Evolutionary conservation across 2,113 vertebrate species (phyloP).

Genomic region (Saguinus imperator): DNA sequence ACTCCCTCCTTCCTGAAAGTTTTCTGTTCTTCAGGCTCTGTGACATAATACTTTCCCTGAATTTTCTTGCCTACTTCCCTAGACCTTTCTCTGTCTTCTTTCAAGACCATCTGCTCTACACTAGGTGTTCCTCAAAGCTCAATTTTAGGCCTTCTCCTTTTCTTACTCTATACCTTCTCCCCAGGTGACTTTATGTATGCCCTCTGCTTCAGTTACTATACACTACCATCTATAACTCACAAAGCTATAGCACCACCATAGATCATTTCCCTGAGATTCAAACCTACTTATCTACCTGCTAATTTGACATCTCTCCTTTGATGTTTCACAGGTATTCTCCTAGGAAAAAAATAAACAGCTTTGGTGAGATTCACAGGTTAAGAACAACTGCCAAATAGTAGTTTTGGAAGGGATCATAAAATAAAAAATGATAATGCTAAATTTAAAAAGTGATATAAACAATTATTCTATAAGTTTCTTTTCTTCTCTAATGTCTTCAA

Average conservation of each 20-base stretch:
- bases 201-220: not conserved
- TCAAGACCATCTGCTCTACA: not conserved
- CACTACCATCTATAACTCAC: not conserved
- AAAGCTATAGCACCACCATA: not conserved
- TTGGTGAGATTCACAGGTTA: slow-evolving; percentile 20
- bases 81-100: not conserved
- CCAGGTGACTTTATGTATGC: not conserved
- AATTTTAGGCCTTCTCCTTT: not conserved
- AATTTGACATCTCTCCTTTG: not conserved
- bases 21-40: not conserved
- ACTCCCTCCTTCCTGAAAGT: not conserved
- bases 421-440: slow-evolving; percentile 29
- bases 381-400: not conserved
- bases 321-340: not conserved
- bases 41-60: not conserved
- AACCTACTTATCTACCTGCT: not conserved
- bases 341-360: not conserved
- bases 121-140: not conserved
- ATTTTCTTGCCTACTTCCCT: not conserved
- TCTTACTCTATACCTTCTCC: not conserved
- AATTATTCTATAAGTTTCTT: slow-evolving; percentile 7
- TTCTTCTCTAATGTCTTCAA: slow-evolving; percentile 10
- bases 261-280: not conserved
- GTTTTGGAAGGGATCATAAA: slow-evolving; percentile 35
- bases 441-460: not conserved